A percentile compares a stretch with the other conserved stretches of the same genome.
Conservation (phyloP, 2,797 vertebrate genomes). For the Tokudaia muenninki region DNA sequence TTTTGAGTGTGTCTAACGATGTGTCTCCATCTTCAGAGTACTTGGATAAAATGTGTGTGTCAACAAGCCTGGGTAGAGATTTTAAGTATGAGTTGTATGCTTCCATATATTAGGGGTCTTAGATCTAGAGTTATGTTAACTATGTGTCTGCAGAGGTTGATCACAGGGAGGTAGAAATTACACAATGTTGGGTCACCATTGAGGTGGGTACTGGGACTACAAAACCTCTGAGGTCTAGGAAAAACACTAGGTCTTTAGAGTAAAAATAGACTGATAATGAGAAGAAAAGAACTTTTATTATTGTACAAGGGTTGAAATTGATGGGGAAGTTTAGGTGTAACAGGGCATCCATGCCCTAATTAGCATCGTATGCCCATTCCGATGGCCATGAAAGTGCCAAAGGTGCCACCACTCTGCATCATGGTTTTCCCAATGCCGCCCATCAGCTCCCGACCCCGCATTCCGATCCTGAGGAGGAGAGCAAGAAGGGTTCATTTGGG, state of each 20-base stretch:
- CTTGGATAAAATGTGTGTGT: too few species aligned
- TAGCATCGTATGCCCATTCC: slow-evolving; percentile 99
- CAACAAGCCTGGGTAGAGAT: background rate
- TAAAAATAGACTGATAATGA: background rate
- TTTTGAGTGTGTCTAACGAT: rapidly evolving
- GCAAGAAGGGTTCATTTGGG: slow-evolving; percentile 41
- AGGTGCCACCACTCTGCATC: slow-evolving; percentile 99
- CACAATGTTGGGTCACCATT: background rate
- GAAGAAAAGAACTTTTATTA: slow-evolving; percentile 81
- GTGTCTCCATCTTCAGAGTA: background rate
- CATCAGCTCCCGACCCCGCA: slow-evolving; percentile 98
- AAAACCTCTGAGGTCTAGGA: background rate
- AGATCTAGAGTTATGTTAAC: background rate
- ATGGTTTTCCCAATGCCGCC: slow-evolving; percentile 99
- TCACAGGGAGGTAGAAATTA: background rate
- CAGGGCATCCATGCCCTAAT: slow-evolving; percentile 69
- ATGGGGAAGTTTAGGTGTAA: background rate
- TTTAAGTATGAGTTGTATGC: background rate
- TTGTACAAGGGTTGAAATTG: slow-evolving; percentile 58
- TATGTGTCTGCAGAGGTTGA: background rate
- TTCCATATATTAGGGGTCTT: background rate
- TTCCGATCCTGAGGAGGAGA: slow-evolving; percentile 93
- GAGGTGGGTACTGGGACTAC: background rate
- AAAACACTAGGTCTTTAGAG: background rate
- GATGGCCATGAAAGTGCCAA: slow-evolving; percentile 99